Conservation (phyloP, 1,140 invertebrate species). For the Sesamia nonagrioides region DNA sequence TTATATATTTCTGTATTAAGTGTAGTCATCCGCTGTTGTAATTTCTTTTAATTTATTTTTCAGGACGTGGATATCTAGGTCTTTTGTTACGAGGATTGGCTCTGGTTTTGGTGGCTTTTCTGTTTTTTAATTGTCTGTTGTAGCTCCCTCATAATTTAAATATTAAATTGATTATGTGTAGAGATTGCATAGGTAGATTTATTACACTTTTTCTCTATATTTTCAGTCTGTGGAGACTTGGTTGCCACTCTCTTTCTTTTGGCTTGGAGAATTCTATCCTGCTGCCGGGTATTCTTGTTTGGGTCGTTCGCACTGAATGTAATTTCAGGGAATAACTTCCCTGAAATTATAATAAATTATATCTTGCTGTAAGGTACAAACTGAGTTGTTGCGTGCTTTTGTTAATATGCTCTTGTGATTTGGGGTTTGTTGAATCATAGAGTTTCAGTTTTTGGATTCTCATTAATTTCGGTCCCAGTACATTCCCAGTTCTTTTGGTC, state of each 20-base stretch:
- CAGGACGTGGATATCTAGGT: constrained; percentile 16
- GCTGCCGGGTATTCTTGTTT: background rate
- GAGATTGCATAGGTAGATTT: background rate
- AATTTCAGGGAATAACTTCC: too few species aligned
- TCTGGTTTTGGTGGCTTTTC: constrained; percentile 21
- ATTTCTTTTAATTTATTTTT: background rate
- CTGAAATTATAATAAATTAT: too few species aligned
- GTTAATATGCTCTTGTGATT: background rate
- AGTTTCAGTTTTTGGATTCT: background rate
- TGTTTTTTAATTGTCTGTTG: background rate
- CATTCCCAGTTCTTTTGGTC: too few species aligned
- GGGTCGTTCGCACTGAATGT: too few species aligned
- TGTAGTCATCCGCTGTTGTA: background rate
- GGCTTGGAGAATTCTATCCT: background rate
- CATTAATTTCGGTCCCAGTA: background rate
- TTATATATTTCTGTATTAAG: constrained; percentile 36
- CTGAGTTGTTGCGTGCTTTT: background rate
- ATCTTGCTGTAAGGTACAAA: too few species aligned
- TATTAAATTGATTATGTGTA: background rate
- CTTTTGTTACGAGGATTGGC: constrained; percentile 24
- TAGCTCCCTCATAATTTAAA: background rate
- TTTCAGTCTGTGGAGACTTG: background rate
- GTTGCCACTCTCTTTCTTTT: too few species aligned
- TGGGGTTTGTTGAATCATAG: background rate
- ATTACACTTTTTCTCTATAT: background rate